phyloP scores from a whole-genome alignment of 64 coral and sea anemone genomes.

The Montipora efflorescens region DNA sequence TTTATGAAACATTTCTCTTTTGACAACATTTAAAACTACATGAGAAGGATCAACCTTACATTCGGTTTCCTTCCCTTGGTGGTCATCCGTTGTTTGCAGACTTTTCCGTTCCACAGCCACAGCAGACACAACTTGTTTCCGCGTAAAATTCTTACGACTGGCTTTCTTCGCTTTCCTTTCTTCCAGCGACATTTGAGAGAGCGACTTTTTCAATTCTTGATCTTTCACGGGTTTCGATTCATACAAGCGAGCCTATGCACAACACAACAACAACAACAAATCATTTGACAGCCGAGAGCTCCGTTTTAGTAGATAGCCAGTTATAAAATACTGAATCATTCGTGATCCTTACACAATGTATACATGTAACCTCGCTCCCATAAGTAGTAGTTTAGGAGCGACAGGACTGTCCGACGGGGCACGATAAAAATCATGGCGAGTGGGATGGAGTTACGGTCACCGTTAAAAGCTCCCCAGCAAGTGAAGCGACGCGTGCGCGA shows the following conservation, averaged over 20 bases:
- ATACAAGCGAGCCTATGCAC: constrained; percentile 55
- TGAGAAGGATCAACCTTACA: not conserved
- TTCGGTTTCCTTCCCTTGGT: not conserved
- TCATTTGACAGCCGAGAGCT: too few species aligned
- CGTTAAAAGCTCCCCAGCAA: too few species aligned
- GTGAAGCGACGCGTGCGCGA: too few species aligned
- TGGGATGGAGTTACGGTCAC: too few species aligned
- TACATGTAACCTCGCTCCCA: too few species aligned
- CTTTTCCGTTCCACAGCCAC: not conserved
- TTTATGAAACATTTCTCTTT: not conserved
- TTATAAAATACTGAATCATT: too few species aligned
- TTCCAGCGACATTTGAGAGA: constrained; percentile 62
- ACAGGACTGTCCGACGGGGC: too few species aligned
- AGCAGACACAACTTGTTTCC: not conserved
- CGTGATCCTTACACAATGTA: too few species aligned
- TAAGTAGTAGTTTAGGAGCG: too few species aligned
- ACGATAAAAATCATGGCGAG: too few species aligned
- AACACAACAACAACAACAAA: not conserved
- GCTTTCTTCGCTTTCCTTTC: constrained; percentile 58
- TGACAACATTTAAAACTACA: not conserved
- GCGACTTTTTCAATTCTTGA: constrained; percentile 42
- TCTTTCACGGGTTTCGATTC: constrained; percentile 33
- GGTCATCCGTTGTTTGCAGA: constrained; percentile 1
- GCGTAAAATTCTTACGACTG: constrained; percentile 5
- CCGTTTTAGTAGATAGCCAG: too few species aligned